Evolutionary conservation across 2,888 invertebrate species (phyloP), one percentile per base, ranked within the genome.

Genomic region (Oscheius sp.): DNA sequence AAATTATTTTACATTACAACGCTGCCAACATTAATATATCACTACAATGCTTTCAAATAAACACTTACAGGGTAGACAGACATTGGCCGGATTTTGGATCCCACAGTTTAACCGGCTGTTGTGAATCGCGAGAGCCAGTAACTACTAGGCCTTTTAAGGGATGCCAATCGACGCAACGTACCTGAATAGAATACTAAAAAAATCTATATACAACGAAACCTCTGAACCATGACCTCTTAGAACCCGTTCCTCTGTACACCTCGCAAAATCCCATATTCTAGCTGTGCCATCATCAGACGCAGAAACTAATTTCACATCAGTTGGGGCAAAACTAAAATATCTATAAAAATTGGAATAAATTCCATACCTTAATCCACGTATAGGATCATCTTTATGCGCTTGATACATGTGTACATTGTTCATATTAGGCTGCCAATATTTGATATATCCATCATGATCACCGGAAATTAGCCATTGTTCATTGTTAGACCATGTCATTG

Each of bases 381-480:
- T 94, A 82, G 99, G 95, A 92, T 99, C 99, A 69, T 87, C 86
- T 92, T 99, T 98, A 91, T 99, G 99, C 73, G 98, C 99, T 91
- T 98, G 98, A 92, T 96, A 99, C 96, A 99, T 98, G 92, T 99
- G 98, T 74, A 99, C 99, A 91, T 99, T 99, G 92, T 99, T 99
- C 99, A 99, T 99, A 91, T 99, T 99, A 86, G 96, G 95, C 92
- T 99, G 99, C 99, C 99, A 99, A 91, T 99, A 99, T 89, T 99
- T 99, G 81, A 99, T 95, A 61, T 76, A 83, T 52, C 83, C 83
- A 45, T 78, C 79, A 25, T 98, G 97, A 91, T 99, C 99, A 25
- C 95, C 99, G 0, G 98, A 98, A 76, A 99, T 94, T 96, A 99
- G 96, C 99, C 99, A 99, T 86, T 94, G 94, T 91, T 98, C 98